Percentiles rank a stretch among this genome's conserved stretches.
Evolutionary conservation across 2,888 invertebrate species (phyloP).

Genomic region (Thymelicus acteon): DNA sequence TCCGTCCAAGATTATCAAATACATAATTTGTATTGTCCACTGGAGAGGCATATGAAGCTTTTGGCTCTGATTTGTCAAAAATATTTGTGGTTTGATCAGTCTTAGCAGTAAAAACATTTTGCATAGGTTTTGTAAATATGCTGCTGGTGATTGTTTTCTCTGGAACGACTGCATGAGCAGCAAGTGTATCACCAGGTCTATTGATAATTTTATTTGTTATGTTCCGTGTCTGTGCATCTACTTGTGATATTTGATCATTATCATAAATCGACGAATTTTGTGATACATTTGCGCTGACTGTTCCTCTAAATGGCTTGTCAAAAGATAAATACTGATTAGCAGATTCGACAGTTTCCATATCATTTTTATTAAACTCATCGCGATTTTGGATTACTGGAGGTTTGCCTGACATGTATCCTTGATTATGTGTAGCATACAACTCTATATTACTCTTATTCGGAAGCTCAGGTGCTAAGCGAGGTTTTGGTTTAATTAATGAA

Average conservation of each 20-base stretch:
- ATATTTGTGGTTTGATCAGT: background rate
- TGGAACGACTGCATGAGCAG: background rate
- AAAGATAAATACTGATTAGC: conserved; percentile 57
- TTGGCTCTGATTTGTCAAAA: conserved; percentile 11
- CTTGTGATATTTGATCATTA: conserved; percentile 7
- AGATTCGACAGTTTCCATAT: conserved; percentile 50
- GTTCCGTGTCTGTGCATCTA: conserved; percentile 6
- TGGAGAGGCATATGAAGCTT: background rate
- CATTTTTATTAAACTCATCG: conserved; percentile 60
- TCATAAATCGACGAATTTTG: conserved; percentile 41
- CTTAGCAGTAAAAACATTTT: background rate
- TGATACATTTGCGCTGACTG: conserved; percentile 40
- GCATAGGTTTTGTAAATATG: conserved; percentile 1
- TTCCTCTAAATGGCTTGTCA: conserved; percentile 51
- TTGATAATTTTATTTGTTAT: background rate
- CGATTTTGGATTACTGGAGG: conserved; percentile 27
- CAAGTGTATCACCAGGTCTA: background rate
- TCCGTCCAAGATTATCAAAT: background rate
- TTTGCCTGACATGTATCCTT: conserved; percentile 41
- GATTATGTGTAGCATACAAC: conserved; percentile 30
- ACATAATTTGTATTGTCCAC: background rate
- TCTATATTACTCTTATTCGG: conserved; percentile 15
- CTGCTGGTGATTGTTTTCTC: conserved; percentile 11
- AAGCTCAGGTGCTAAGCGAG: conserved; percentile 19
- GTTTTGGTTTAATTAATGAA: conserved; percentile 53